These are phyloP conservation scores for Plutomurus gul DNA, from an alignment of 1,140 invertebrate genomes.

Conservation along the genomic window DNA sequence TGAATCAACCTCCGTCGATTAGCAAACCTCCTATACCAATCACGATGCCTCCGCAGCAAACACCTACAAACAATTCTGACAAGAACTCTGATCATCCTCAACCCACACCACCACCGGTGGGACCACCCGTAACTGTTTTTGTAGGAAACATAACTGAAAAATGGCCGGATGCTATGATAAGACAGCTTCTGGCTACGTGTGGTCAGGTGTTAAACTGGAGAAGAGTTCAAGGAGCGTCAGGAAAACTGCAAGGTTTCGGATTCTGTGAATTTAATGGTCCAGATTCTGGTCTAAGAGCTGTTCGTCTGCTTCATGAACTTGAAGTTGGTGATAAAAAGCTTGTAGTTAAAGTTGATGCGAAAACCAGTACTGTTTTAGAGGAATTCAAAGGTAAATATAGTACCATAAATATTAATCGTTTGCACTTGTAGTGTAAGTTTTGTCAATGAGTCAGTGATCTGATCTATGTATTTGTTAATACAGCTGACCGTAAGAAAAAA, in stretches of 20 bases:
- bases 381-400: conserved; percentile 79
- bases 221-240: conserved; percentile 81
- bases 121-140: conserved; percentile 94
- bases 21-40: conserved; percentile 25
- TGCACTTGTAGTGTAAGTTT: neutral
- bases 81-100: neutral
- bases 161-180: conserved; percentile 92
- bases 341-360: conserved; percentile 96
- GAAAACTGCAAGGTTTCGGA: conserved; percentile 77
- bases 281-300: conserved; percentile 90
- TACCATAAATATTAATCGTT: neutral
- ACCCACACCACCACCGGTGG: conserved; percentile 59
- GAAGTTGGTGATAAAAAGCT: conserved; percentile 91
- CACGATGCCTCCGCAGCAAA: neutral
- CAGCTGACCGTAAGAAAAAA: conserved; percentile 52
- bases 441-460: neutral
- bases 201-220: conserved; percentile 96
- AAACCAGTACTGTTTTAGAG: conserved; percentile 91
- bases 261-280: conserved; percentile 97
- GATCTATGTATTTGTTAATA: neutral
- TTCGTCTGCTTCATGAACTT: conserved; percentile 90
- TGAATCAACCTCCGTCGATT: conserved; percentile 8
- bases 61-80: neutral
- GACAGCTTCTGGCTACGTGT: conserved; percentile 86
- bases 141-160: conserved; percentile 97